A percentile compares a stretch with the other conserved stretches of the same genome.
Conservation (phyloP, 2,888 invertebrate species). For the Ametastegia equiseti region DNA sequence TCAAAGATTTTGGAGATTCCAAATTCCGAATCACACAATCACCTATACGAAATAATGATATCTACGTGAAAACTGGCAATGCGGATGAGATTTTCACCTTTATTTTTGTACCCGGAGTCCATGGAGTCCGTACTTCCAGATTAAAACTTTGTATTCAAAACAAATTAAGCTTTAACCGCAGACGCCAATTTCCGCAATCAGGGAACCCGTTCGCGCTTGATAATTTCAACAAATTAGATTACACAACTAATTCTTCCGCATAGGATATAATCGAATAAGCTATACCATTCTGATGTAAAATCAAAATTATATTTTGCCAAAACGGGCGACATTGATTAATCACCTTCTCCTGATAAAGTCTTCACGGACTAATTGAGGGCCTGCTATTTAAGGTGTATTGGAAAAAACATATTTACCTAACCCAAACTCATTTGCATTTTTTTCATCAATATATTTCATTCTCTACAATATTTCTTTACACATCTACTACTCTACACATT, state of each 20-base stretch:
- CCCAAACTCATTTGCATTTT: no score
- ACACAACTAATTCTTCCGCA: neutral
- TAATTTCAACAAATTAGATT: conserved; percentile 17
- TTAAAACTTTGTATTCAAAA: conserved; percentile 27
- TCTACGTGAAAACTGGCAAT: no score
- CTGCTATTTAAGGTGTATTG: no score
- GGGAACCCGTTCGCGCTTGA: neutral
- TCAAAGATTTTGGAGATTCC: no score
- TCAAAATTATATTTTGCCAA: neutral
- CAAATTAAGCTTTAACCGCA: conserved; percentile 12
- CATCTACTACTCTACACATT: no score
- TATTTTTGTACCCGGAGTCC: neutral
- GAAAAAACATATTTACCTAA: no score
- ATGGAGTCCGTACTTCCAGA: neutral
- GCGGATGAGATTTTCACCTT: conserved; percentile 20
- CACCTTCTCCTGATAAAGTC: no score
- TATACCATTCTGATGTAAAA: neutral
- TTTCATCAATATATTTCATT: no score
- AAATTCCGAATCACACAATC: no score
- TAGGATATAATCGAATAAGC: conserved; percentile 7
- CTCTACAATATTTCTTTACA: no score
- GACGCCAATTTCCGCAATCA: conserved; percentile 26
- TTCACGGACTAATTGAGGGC: no score
- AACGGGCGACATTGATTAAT: conserved; percentile 8
- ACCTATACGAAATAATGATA: no score